Base-by-base conservation (phyloP, 2,113 vertebrate species). In the Suricata suricatta region DNA sequence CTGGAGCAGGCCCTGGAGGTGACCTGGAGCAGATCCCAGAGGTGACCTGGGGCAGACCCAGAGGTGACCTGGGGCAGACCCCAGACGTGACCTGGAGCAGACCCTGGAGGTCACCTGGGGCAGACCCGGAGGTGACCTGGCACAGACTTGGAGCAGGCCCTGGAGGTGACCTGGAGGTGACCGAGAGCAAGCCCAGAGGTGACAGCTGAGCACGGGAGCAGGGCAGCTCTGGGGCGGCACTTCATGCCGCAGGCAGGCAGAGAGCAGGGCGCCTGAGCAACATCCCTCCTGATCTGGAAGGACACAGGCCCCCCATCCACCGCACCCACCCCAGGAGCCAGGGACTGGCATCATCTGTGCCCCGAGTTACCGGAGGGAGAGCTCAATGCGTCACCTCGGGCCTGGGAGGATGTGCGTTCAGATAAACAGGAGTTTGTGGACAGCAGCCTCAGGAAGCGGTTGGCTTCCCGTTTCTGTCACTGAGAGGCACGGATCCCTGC, bases 331-430 rank as follows among this genome's bases (percentile, higher is more conserved):
- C 50, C 29, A 33, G 17, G 11, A 41, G 52, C 76, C 5, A 2
- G 57, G 44, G 5, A 33, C 2, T 21, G 76, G 21, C 23, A 2
- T 27, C 7, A 9, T 71, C 81, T 71, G 21, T 27, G 33, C 5
- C 19, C 35, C 10, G 31, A 2, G 2, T 29, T 41, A 16, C 35
- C 0, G 0, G 4, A 25, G 31, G 84, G 35, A 47, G 13, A 50
- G n/a, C 38, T n/a, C 7, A 4, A 10, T 3, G 4, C 69, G 23
- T n/a, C 5, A 7, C 0, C n/a, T 41, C 2, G 1, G 54, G 52
- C 52, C 52, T 54, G 52, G 52, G 52, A 54, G 52, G 16, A 54
- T 54, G 52, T 54, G 52, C 52, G 15, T 17, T 54, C 52, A 54
- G 52, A 54, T 16, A 17, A 11, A 54, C 15, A 4, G 52, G 4